Base-by-base conservation (phyloP, 2,113 vertebrate species). In the Pedetes capensis region DNA sequence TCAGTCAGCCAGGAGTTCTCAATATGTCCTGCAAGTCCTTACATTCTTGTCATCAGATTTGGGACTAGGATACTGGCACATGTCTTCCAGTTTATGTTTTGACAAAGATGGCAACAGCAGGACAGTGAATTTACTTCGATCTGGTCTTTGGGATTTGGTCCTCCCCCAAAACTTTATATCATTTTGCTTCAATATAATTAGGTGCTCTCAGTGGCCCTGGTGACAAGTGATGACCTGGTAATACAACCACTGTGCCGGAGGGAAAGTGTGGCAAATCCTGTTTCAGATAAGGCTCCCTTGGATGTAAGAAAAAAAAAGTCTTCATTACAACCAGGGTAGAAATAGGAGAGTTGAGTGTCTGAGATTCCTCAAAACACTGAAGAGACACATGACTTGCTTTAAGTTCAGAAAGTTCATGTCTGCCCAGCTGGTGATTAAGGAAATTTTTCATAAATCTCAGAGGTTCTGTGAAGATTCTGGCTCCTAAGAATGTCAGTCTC, bases 381-480 rank as follows among this genome's bases (percentile, higher is more conserved):
- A 74, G 92, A 92, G 37, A 94, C 64, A 44, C 47, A 51, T 75
- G 78, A 92, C 55, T 95, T 95, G 39, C 74, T 96, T 93, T 55
- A 98, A 96, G 79, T 96, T 96, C 80, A 97, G 90, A 89, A 96
- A 97, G 94, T 97, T 97, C 87, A 92, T 87, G 61, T 78, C 91
- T 95, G 90, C 92, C 61, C 89, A 95, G 78, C 87, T 86, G 82
- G 92, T 90, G 95, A 97, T 97, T 97, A 95, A 96, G 98, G 91
- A 97, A 94, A 96, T 72, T 91, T 97, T 97, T 97, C 93, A 83
- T 93, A 97, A 97, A 78, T 66, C 93, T 96, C 83, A 96, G 72
- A 97, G 97, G 90, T 96, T 95, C 95, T 98, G 87, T 97, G 96
- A 97, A 98, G 98, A 98, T 96, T 96, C 96, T 81, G 95, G 97